Evolutionary conservation across 2,797 vertebrate species (phyloP).

Genomic region (Babyrousa celebensis): DNA sequence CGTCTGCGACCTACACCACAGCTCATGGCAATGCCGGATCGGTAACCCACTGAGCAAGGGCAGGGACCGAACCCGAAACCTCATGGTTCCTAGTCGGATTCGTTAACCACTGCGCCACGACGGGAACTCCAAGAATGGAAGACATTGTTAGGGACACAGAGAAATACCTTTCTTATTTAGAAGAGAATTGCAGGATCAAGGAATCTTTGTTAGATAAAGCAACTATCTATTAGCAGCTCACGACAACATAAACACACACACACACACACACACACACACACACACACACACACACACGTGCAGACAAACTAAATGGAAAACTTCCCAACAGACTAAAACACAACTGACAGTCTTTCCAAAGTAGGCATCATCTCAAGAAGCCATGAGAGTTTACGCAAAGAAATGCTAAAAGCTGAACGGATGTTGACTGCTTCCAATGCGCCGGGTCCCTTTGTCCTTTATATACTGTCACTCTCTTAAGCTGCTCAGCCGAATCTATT

Average conservation of each 20-base stretch:
- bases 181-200: conserved; percentile 39
- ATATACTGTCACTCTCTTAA: background rate
- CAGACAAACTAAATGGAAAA: conserved; percentile 31
- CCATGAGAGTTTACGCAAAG: background rate
- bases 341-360: background rate
- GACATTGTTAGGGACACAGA: conserved; percentile 34
- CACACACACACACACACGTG: background rate
- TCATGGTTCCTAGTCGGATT: too few relatives aligned
- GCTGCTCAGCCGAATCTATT: conserved; percentile 22
- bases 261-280: background rate
- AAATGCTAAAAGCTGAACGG: background rate
- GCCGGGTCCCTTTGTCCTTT: background rate
- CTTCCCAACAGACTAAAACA: conserved; percentile 31
- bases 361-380: conserved; percentile 11
- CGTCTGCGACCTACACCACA: too few relatives aligned
- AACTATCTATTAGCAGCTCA: conserved; percentile 34
- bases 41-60: too few relatives aligned
- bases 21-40: too few relatives aligned
- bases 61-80: too few relatives aligned
- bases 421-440: background rate
- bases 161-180: conserved; percentile 64
- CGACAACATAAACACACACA: background rate
- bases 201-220: conserved; percentile 39
- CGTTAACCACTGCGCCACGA: too few relatives aligned
- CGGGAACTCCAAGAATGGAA: background rate